These are phyloP conservation scores for Cyanoderma ruficeps DNA, from an alignment of 2,113 vertebrate species.

Conservation along the genomic window DNA sequence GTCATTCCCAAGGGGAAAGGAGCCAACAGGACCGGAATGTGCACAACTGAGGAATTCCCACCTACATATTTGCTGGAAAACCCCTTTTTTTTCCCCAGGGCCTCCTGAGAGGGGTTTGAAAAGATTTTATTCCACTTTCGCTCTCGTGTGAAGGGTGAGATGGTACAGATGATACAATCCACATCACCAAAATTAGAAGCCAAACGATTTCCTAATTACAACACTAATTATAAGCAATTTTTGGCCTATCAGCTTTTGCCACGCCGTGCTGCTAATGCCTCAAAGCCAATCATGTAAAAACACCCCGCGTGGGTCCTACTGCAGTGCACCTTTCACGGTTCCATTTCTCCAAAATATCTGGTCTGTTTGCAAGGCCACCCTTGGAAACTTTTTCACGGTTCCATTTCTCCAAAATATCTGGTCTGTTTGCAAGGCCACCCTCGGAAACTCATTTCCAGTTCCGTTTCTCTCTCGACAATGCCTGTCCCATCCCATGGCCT, in stretches of 20 bases:
- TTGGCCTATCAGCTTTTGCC: neutral
- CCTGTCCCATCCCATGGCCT: neutral
- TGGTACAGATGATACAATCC: neutral
- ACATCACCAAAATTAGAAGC: neutral
- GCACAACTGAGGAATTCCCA: neutral
- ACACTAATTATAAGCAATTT: neutral
- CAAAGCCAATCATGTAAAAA: neutral
- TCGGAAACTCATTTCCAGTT: neutral
- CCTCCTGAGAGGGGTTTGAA: neutral
- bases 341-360: no score
- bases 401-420: no score
- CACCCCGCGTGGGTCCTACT: rapidly evolving
- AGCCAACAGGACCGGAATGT: neutral
- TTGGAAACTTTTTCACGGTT: neutral
- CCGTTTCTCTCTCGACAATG: neutral
- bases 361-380: neutral
- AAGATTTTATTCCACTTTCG: neutral
- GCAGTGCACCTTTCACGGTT: neutral
- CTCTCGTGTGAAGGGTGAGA: neutral
- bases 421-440: neutral
- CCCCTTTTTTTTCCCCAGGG: neutral
- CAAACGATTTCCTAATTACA: neutral
- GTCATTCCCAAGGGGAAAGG: neutral
- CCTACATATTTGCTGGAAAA: neutral
- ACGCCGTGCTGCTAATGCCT: neutral